These are phyloP conservation scores for Emesis furor DNA, from an alignment of 2,888 invertebrate species.

Conservation along the genomic window DNA sequence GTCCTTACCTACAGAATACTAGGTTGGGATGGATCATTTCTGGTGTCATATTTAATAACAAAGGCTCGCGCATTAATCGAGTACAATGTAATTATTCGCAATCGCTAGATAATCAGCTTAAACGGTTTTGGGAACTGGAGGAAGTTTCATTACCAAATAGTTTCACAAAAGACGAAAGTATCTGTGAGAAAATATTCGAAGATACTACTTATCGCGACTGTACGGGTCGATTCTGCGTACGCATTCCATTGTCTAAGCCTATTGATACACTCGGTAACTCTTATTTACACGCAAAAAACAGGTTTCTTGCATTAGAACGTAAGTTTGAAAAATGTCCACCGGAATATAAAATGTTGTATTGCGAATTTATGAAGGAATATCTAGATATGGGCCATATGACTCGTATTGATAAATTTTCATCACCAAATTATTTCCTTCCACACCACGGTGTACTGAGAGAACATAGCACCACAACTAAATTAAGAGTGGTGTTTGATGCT, in stretches of 20 bases:
- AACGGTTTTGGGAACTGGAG: constrained; percentile 30
- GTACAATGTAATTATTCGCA: constrained; percentile 26
- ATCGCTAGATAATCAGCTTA: constrained; percentile 21
- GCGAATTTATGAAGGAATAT: neutral
- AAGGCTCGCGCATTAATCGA: constrained; percentile 21
- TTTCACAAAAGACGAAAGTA: too few species aligned
- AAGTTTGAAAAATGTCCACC: neutral
- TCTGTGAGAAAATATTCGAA: too few species aligned
- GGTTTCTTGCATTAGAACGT: neutral
- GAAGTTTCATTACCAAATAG: neutral
- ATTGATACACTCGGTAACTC: neutral
- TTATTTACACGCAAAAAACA: neutral
- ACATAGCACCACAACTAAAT: neutral
- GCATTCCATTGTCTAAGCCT: neutral
- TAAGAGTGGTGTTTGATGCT: neutral
- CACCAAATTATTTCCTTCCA: neutral
- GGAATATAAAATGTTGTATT: neutral
- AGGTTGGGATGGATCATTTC: constrained; percentile 43
- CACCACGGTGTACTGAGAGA: neutral
- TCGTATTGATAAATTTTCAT: too few species aligned
- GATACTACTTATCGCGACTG: too few species aligned
- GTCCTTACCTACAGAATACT: constrained; percentile 44
- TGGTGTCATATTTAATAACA: constrained; percentile 17
- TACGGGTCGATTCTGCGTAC: neutral
- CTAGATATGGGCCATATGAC: neutral